Conservation (phyloP, 2,888 invertebrate genomes). For the Morpho achilles region DNA sequence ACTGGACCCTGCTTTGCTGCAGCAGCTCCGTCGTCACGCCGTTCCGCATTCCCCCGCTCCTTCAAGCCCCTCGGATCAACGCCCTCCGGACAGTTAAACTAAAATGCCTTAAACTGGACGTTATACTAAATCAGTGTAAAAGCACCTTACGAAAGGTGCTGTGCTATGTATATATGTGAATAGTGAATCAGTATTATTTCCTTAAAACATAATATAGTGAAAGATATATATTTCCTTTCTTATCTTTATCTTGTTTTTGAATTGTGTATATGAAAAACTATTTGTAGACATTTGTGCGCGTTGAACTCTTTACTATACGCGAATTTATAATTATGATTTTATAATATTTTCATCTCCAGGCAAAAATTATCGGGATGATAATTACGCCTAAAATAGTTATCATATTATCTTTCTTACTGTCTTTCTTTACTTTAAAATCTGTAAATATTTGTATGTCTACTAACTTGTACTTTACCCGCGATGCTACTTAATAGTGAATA, state of each 20-base stretch:
- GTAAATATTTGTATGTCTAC: neutral
- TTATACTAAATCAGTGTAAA: slow-evolving; percentile 1
- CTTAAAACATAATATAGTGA: slow-evolving; percentile 19
- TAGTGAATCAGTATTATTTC: slow-evolving; percentile 35
- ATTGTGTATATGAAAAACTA: slow-evolving; percentile 4
- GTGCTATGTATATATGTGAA: slow-evolving; percentile 34
- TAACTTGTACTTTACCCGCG: slow-evolving; percentile 14
- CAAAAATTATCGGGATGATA: slow-evolving; percentile 2
- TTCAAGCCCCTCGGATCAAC: slow-evolving; percentile 53
- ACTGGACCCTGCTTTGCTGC: slow-evolving; percentile 71
- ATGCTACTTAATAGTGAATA: slow-evolving; percentile 26
- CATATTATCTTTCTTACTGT: neutral
- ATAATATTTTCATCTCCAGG: slow-evolving; percentile 5
- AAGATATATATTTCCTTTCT: slow-evolving; percentile 12
- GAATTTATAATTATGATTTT: slow-evolving; percentile 6
- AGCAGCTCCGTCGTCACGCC: slow-evolving; percentile 65
- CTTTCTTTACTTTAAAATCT: neutral
- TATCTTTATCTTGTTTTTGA: slow-evolving; percentile 4
- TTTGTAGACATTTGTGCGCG: slow-evolving; percentile 18
- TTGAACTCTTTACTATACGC: slow-evolving; percentile 26
- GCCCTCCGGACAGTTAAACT: slow-evolving; percentile 64
- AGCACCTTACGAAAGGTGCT: slow-evolving; percentile 5
- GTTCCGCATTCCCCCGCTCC: slow-evolving; percentile 43
- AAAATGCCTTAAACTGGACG: slow-evolving; percentile 4
- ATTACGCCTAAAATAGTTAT: neutral